phyloP scores from a whole-genome alignment of 2,797 vertebrate species.

The Scomberomorus guttatus region DNA sequence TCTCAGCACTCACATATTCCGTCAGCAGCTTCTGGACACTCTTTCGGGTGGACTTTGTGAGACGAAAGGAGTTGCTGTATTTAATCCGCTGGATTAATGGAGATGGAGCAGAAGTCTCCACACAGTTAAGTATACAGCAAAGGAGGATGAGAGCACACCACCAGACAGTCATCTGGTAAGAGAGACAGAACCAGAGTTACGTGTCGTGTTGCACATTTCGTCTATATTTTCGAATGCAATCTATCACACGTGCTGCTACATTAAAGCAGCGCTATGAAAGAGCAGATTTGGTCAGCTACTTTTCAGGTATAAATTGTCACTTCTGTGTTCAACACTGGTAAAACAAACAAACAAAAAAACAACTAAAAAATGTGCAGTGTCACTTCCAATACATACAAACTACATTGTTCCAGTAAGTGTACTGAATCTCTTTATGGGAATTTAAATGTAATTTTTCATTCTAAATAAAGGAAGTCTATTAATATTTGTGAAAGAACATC shows the following conservation, averaged over 20 bases:
- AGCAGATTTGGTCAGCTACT: neutral
- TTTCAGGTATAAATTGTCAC: neutral
- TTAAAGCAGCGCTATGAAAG: neutral
- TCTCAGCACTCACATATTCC: conserved; percentile 80
- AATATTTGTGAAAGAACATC: conserved; percentile 41
- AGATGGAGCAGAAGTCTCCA: conserved; percentile 40
- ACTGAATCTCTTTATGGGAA: conserved; percentile 26
- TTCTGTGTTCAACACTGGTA: neutral
- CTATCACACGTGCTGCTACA: neutral
- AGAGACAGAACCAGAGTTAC: conserved; percentile 12
- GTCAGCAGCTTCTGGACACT: conserved; percentile 78
- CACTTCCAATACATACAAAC: conserved; percentile 15
- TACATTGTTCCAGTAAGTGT: neutral
- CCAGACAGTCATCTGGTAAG: conserved; percentile 75
- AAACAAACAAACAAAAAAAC: no score
- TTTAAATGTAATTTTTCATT: neutral
- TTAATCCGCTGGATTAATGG: conserved; percentile 28
- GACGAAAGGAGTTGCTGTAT: conserved; percentile 74
- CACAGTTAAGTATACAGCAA: conserved; percentile 47
- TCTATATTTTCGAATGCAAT: neutral
- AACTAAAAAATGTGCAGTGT: neutral
- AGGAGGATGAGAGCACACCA: conserved; percentile 55
- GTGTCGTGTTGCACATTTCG: neutral
- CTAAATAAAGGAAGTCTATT: conserved; percentile 13
- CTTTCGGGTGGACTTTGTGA: conserved; percentile 67